Evolutionary conservation across 2,113 vertebrate species (phyloP).

Genomic region (Carassius auratus): DNA sequence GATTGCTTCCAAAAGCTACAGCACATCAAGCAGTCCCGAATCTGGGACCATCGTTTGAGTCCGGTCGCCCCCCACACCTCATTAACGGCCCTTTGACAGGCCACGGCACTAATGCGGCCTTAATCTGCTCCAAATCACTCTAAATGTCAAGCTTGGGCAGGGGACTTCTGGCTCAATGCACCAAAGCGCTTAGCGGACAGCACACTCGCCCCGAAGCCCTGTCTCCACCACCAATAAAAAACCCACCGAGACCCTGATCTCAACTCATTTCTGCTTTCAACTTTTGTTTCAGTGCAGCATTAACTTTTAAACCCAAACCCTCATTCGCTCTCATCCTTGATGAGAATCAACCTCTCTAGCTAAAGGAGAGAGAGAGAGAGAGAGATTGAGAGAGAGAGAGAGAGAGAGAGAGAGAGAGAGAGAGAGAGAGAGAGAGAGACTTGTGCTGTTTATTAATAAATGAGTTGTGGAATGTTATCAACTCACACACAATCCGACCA

Average conservation of each 20-base stretch:
- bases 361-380: constrained; percentile 91
- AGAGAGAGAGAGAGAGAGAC: constrained; percentile 88
- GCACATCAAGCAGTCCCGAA: neutral
- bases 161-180: constrained; percentile 91
- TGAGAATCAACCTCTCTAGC: constrained; percentile 93
- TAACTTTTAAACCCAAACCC: constrained; percentile 47
- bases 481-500: constrained; percentile 98
- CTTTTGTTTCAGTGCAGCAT: constrained; percentile 91
- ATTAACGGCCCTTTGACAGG: constrained; percentile 75
- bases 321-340: constrained; percentile 77
- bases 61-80: constrained; percentile 68
- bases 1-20: constrained; percentile 14
- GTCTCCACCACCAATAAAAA: too few relatives aligned
- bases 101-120: constrained; percentile 84
- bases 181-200: constrained; percentile 84
- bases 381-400: constrained; percentile 85
- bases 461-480: constrained; percentile 98
- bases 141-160: constrained; percentile 90
- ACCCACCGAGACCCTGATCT: neutral
- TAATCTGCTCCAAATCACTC: constrained; percentile 99
- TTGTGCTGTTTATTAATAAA: constrained; percentile 99
- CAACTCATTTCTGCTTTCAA: constrained; percentile 82
- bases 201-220: constrained; percentile 60
- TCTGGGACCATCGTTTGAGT: constrained; percentile 8
- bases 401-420: too few relatives aligned